These are phyloP conservation scores for Hydrocynus forskahlii DNA, from an alignment of 2,797 vertebrate species.

Conservation along the genomic window DNA sequence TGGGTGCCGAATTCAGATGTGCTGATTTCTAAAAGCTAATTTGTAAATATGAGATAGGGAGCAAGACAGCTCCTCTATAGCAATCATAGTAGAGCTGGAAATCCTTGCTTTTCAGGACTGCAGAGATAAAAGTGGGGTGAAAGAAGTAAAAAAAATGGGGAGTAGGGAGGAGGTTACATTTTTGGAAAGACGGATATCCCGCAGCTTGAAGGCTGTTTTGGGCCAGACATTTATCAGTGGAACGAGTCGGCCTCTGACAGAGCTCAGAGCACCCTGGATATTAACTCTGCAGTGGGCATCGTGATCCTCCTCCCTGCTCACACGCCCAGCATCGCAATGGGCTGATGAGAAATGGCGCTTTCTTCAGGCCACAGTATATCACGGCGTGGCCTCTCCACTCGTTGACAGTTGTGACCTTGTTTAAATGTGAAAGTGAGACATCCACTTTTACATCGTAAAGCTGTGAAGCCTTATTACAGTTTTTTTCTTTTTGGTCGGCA, in stretches of 20 bases:
- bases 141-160: constrained; percentile 10
- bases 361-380: constrained; percentile 69
- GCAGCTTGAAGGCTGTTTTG: constrained; percentile 64
- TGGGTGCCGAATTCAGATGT: neutral
- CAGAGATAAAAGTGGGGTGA: neutral
- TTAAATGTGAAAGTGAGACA: constrained; percentile 72
- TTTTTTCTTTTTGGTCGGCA: constrained; percentile 44
- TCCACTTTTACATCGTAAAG: constrained; percentile 66
- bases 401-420: constrained; percentile 76
- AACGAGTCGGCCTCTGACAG: constrained; percentile 70
- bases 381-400: constrained; percentile 67
- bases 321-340: constrained; percentile 48
- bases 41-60: constrained; percentile 17
- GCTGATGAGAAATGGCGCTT: constrained; percentile 69
- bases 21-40: constrained; percentile 3
- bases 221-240: constrained; percentile 70
- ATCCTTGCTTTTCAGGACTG: constrained; percentile 16
- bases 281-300: constrained; percentile 45
- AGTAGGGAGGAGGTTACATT: constrained; percentile 27
- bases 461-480: constrained; percentile 57
- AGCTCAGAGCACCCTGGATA: constrained; percentile 53
- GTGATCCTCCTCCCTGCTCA: constrained; percentile 42
- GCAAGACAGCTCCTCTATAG: neutral
- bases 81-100: neutral
- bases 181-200: constrained; percentile 50